Evolutionary conservation across 2,888 invertebrate genomes (phyloP), one percentile per base, ranked within the genome.

Genomic region (Melanotus villosus): DNA sequence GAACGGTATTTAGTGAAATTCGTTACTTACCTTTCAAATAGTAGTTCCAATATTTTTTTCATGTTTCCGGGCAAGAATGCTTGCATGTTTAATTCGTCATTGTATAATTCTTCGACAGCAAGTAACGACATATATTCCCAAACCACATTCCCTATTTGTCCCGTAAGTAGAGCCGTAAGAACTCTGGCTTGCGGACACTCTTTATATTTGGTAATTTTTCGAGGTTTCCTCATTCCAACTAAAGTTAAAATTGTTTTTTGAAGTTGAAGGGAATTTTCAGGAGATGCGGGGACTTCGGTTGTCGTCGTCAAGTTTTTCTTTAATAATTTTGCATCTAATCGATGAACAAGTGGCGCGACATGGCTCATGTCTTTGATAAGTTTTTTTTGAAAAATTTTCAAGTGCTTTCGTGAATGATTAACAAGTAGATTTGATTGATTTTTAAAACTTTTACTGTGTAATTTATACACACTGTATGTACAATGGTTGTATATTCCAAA

Each of bases 391-490:
- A 41, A 41, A 18, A 47, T 12, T 12, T 38, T 38, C 5, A 19
- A 10, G 5, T 0, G 12, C 10, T 47, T 21, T 21, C 2, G 21
- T n/a, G 10, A 16, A 19, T 6, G 23, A 62, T 30, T 36, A 62
- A 56, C 56, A 67, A 54, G 14, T 43, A 66, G 30, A 21, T 50
- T 64, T 32, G 50, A 41, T 7, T 65, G 62, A 47, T 66, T 70
- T 70, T 70, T 66, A 70, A 70, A 70, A 70, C 63, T 70, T 70
- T 70, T 70, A 79, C 79, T 81, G 80, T 81, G 81, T 82, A 80
- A 72, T 78, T 78, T 72, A 82, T 83, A 83, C 83, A 84, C 83
- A 83, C 80, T 82, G 81, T 84, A 83, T 83, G 77, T 84, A 83
- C 84, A 84, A 81, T 77, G 82, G 82, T 82, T 82, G 78, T 76